Base-by-base conservation (phyloP, 1,140 invertebrate genomes). In the Camponotus floridanus region DNA sequence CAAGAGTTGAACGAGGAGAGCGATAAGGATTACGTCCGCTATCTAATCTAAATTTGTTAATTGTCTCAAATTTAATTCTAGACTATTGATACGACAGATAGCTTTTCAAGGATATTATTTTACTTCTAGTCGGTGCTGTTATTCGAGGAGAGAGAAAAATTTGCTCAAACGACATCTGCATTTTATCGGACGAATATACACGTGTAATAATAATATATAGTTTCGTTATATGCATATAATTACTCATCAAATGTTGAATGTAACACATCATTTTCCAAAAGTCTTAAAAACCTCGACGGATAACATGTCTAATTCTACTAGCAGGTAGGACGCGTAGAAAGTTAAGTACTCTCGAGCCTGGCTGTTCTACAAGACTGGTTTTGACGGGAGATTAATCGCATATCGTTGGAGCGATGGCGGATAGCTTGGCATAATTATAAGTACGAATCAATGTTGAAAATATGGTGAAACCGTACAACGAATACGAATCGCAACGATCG, bases 331-430 rank as follows among this genome's bases (percentile, higher is more conserved):
- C 26, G 51, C 26, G 67, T 81, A 73, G 79, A 73, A 81, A 81
- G 67, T 59, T 73, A 76, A 42, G 18, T 74, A 76, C 59, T 39
- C 59, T 51, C 21, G 45, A 76, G 42, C 31, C 45, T 76, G 31
- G 80, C 59, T 76, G 71, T 84, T 84, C 61, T 76, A 76, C 59
- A 64, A 64, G 70, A 76, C 81, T 85, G 73, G 73, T 81, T 81
- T 81, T 81, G 79, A 81, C 65, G 67, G 26, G 67, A 81, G 79
- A 81, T 81, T 81, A 81, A 81, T 81, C 61, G 67, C 79, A 59
- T 73, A 81, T 81, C 67, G 79, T 81, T 81, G 67, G 67, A 59
- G 79, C 67, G 73, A 81, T 73, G 79, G 79, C 79, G 79, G 67
- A 31, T 45, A 61, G 79, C 67, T 73, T 39, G 36, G 79, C 79